phyloP scores from a whole-genome alignment of 2,888 invertebrate species.

The Hyposoter didymator region DNA sequence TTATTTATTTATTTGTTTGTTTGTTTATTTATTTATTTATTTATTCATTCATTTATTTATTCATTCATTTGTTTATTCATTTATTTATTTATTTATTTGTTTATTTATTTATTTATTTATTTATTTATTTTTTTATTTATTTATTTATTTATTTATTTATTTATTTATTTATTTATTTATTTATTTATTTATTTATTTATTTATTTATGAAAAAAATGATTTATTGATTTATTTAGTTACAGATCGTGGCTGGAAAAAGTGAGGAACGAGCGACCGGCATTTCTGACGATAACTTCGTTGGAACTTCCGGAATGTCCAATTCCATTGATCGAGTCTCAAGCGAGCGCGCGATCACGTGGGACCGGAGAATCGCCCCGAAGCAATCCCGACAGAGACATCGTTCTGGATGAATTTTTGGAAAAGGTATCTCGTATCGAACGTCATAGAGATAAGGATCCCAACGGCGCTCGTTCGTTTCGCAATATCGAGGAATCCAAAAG shows the following conservation, averaged over 20 bases:
- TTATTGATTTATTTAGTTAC: constrained; percentile 70
- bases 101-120: no score
- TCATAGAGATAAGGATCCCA: constrained; percentile 65
- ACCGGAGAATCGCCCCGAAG: constrained; percentile 60
- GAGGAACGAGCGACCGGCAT: constrained; percentile 78
- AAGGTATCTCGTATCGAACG: constrained; percentile 72
- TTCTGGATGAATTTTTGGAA: constrained; percentile 75
- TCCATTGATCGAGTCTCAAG: constrained; percentile 80
- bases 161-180: not conserved
- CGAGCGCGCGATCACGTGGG: constrained; percentile 73
- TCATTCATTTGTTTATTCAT: not conserved
- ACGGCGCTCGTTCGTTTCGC: constrained; percentile 32
- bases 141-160: constrained; percentile 8
- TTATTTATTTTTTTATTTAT: constrained; percentile 55
- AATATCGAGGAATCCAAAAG: constrained; percentile 47
- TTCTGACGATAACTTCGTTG: constrained; percentile 80
- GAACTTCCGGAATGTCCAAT: constrained; percentile 80
- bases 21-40: not conserved
- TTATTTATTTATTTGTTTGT: not conserved
- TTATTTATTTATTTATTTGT: constrained; percentile 61
- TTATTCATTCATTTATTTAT: constrained; percentile 70
- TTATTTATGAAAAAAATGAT: not conserved
- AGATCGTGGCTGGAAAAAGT: constrained; percentile 79
- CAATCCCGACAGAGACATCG: constrained; percentile 73
- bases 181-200: not conserved